A percentile compares a stretch with the other conserved stretches of the same genome.
phyloP scores from a whole-genome alignment of 2,113 vertebrate genomes.

The Apeltes quadracus region DNA sequence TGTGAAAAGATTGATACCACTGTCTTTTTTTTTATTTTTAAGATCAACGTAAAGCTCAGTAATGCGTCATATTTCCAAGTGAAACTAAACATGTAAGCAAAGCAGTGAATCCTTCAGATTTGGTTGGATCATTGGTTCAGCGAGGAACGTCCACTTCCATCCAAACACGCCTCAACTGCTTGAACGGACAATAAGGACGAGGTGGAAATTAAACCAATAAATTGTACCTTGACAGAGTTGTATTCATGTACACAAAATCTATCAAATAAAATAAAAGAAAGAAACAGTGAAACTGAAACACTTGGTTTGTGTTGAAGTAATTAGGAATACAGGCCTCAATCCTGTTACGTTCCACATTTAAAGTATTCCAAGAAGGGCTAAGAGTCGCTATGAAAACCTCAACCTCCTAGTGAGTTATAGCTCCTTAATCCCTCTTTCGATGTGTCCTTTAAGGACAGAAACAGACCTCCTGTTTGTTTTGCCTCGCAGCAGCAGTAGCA shows the following conservation, averaged over 20 bases:
- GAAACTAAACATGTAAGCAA: background rate
- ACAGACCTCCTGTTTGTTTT: constrained; percentile 1
- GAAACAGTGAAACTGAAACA: background rate
- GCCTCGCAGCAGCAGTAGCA: background rate
- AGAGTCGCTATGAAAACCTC: constrained; percentile 16
- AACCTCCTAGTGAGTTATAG: constrained; percentile 31
- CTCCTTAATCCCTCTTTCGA: constrained; percentile 38
- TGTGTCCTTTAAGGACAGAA: constrained; percentile 9
- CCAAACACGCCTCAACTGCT: background rate
- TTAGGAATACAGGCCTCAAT: background rate
- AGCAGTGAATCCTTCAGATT: background rate
- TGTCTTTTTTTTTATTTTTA: background rate
- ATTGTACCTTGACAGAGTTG: background rate
- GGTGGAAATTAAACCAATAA: background rate
- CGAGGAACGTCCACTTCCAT: background rate
- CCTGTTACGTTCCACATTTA: background rate
- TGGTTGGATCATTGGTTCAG: background rate
- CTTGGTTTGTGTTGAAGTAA: background rate
- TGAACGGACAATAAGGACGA: background rate
- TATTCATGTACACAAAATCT: background rate
- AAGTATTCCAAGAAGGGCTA: constrained; percentile 30
- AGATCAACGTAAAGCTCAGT: background rate
- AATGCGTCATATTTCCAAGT: background rate
- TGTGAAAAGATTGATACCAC: background rate
- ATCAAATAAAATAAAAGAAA: background rate